Evolutionary conservation across 2,888 invertebrate species (phyloP), one percentile per base, ranked within the genome.

Genomic region (Dione juno): DNA sequence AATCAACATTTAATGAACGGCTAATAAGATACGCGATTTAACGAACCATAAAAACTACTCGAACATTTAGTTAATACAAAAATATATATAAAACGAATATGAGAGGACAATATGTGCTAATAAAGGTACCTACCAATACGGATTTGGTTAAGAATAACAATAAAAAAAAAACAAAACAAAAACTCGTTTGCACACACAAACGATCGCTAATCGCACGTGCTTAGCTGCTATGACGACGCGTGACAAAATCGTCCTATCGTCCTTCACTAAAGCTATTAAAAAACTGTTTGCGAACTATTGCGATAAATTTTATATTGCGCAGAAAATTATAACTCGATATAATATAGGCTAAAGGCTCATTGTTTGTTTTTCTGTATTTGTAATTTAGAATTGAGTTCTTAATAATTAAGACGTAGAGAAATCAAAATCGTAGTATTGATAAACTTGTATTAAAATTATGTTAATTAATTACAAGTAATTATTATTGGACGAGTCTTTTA

Each of bases 281-380:
- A 86, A 86, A 80, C 74, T 76, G 74, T 79, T 79, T 78, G 78
- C 80, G 73, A 78, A 82, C 77, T 73, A 81, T 79, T 82, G 79
- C 84, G 86, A 77, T 84, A 77, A 81, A 78, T 41, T 65, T 45
- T 40, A 64, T 74, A 74, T 63, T 69, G 72, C 72, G 72, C 70
- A 72, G 72, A 48, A 54, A 19, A 58, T 52, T 63, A 48, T 54
- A 64, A 53, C 52, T 43, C 43, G 57, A 69, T 66, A 63, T 43
- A 41, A 43, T 63, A 57, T 65, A 59, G 14, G n/a, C 10, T 63
- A 57, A 59, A 59, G 14, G n/a, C 10, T 21, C 59, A 67, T 70
- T 67, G 59, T 72, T 67, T 69, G 37, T 53, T 45, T 59, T 45
- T 69, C 64, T 14, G 37, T 28, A 59, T 37, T 40, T 28, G 28